A percentile compares a stretch with the other conserved stretches of the same genome.
Evolutionary conservation across 1,140 invertebrate genomes (phyloP).

Genomic region (Pemphigus obesinymphae): DNA sequence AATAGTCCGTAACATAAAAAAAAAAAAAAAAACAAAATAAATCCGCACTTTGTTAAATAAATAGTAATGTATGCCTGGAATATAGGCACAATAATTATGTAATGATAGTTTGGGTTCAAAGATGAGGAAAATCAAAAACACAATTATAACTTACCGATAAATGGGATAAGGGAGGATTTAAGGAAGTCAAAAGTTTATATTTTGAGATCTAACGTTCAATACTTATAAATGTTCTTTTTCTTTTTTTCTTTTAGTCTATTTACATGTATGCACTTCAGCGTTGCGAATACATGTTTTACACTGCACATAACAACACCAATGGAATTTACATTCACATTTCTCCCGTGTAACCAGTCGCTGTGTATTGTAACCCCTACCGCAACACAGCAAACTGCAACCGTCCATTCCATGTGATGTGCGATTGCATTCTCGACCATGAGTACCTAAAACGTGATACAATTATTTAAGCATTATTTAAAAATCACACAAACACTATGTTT

Average conservation of each 20-base stretch:
- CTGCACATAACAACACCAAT: conserved; percentile 47
- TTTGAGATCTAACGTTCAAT: conserved; percentile 33
- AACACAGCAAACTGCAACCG: conserved; percentile 54
- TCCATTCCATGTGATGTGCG: conserved; percentile 73
- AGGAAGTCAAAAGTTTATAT: conserved; percentile 29
- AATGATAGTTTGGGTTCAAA: not conserved
- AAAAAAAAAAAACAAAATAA: conserved; percentile 27
- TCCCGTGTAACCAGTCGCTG: conserved; percentile 13
- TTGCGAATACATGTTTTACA: conserved; percentile 44
- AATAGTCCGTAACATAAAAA: conserved; percentile 18
- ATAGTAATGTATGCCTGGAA: not conserved
- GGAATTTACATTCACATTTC: conserved; percentile 47
- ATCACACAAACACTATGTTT: no score
- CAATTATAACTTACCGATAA: not conserved
- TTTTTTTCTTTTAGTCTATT: conserved; percentile 34
- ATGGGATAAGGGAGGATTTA: not conserved
- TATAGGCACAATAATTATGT: not conserved
- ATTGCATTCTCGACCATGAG: conserved; percentile 75
- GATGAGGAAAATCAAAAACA: conserved; percentile 1
- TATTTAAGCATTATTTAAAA: no score
- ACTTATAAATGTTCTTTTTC: conserved; percentile 11
- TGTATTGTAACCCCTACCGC: conserved; percentile 43
- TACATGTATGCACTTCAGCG: conserved; percentile 44
- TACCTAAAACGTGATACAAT: conserved; percentile 56
- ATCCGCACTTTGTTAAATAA: conserved; percentile 17